These are phyloP conservation scores for Bujurquina vittata DNA, from an alignment of 2,113 vertebrate species.

Conservation along the genomic window DNA sequence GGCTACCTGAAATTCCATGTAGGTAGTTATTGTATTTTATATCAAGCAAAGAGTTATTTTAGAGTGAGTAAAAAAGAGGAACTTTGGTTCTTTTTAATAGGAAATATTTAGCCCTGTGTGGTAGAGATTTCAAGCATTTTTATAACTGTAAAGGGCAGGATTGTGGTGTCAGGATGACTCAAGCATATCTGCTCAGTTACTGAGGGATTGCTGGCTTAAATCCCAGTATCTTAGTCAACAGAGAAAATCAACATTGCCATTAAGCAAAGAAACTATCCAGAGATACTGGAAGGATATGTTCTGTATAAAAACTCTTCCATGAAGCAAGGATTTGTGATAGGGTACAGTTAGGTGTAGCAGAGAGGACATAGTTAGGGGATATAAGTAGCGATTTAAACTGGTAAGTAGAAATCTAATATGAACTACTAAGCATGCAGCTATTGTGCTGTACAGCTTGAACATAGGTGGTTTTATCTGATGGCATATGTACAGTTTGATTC, in stretches of 20 bases:
- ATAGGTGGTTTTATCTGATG: too few relatives aligned
- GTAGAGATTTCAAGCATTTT: neutral
- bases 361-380: neutral
- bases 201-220: neutral
- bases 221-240: neutral
- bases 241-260: neutral
- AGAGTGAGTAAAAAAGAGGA: neutral
- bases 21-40: neutral
- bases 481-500: too few relatives aligned
- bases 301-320: neutral
- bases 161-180: neutral
- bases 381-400: neutral
- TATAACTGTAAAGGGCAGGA: neutral
- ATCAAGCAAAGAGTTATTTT: neutral
- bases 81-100: neutral
- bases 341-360: neutral
- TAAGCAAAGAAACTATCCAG: neutral
- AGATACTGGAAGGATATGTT: neutral
- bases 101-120: neutral
- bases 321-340: neutral
- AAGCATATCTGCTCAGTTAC: neutral
- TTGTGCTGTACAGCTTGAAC: neutral
- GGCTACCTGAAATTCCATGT: neutral
- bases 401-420: neutral
- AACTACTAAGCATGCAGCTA: neutral